Base-by-base conservation (phyloP, 2,888 invertebrate species). In the Ametastegia equiseti region DNA sequence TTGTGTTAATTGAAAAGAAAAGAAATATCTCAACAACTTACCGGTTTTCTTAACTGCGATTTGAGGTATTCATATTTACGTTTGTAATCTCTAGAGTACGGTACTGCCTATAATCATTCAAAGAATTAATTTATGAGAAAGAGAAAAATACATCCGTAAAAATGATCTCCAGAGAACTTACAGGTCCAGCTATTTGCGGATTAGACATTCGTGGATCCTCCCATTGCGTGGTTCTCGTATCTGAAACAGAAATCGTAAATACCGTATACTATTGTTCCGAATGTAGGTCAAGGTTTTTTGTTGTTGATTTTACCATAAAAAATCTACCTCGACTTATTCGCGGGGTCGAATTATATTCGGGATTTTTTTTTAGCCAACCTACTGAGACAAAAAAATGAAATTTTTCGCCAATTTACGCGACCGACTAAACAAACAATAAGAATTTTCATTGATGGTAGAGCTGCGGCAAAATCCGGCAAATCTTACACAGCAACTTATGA, bases 31-130 rank as follows among this genome's bases (percentile, higher is more conserved):
- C 23, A 7, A 3, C n/a, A 15, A 93, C 94, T 93, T 92, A 97
- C 97, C 86, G 99, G 98, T 93, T 98, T 98, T 90, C 98, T 96
- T 85, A 99, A 94, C 91, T 98, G 98, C 84, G 96, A 96, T 93
- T 99, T 98, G 93, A 99, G 96, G 92, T 98, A 99, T 93, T 99
- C 99, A 92, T 99, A 99, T 93, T 99, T 99, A 89, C 98, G 95
- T 92, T 99, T 99, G 93, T 99, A 99, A 93, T 99, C 99, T 90
- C 99, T 94, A 71, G 99, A 99, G 93, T 99, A 99, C 45, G 99
- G 99, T 90, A 99, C 98, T 85, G 99, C 99, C 94, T 94, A 90
- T 79, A 92, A 91, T 85, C 3, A 13, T 45, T 36, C 0, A 54
- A 30, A 50, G n/a, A 6, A 75, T 23, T 63, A 42, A 11, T 60